phyloP scores from a whole-genome alignment of 2,888 invertebrate genomes.

The Brenthis hecate region DNA sequence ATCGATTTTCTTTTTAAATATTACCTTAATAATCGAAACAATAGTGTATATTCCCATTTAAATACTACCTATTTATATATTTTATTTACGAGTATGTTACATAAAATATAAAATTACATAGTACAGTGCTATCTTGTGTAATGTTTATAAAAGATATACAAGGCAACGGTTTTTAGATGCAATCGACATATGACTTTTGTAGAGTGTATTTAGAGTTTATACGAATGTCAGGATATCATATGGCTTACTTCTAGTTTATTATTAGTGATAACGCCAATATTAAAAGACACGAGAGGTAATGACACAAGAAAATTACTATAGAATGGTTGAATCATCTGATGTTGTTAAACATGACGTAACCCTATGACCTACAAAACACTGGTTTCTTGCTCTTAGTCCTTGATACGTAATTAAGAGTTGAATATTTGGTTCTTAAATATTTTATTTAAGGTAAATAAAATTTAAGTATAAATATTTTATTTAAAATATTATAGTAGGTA shows the following conservation, averaged over 20 bases:
- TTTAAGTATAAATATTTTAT: too few species aligned
- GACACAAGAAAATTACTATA: conserved; percentile 49
- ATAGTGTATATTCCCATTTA: too few species aligned
- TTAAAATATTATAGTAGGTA: too few species aligned
- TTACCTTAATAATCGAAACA: too few species aligned
- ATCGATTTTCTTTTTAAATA: too few species aligned
- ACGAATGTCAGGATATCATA: conserved; percentile 12
- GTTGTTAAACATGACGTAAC: conserved; percentile 65
- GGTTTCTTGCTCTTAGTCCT: conserved; percentile 47
- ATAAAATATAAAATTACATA: neutral
- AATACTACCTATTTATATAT: too few species aligned
- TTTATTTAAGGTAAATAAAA: too few species aligned
- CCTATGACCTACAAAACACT: conserved; percentile 63
- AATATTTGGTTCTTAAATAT: too few species aligned
- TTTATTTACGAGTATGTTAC: too few species aligned
- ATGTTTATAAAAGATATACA: neutral
- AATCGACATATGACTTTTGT: too few species aligned
- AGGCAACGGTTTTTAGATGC: too few species aligned
- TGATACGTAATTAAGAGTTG: neutral
- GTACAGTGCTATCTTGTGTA: neutral
- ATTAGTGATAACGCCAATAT: conserved; percentile 24
- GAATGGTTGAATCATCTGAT: conserved; percentile 61
- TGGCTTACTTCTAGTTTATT: conserved; percentile 4
- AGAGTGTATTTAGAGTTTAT: neutral
- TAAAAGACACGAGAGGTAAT: conserved; percentile 24